These are phyloP conservation scores for Macquaria australasica DNA, from an alignment of 2,113 vertebrate genomes.

Conservation along the genomic window DNA sequence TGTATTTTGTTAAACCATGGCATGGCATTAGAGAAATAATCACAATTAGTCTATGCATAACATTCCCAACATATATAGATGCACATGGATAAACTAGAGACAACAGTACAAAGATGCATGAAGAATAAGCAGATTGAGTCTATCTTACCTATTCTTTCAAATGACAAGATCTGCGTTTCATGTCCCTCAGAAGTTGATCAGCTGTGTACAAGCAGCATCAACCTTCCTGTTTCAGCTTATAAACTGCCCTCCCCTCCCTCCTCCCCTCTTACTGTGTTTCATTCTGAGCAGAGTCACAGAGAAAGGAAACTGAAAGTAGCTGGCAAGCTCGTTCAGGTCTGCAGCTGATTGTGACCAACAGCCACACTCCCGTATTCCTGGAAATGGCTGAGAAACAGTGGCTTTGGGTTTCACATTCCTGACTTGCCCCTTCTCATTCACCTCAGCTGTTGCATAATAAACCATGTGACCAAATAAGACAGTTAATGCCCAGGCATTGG, in stretches of 20 bases:
- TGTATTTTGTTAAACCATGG: not conserved
- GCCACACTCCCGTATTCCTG: constrained; percentile 44
- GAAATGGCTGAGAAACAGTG: constrained; percentile 34
- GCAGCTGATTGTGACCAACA: not conserved
- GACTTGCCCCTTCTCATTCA: constrained; percentile 31
- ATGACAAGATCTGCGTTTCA: not conserved
- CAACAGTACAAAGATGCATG: not conserved
- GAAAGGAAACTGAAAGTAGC: constrained; percentile 79
- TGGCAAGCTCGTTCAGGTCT: not conserved
- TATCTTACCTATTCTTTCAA: constrained; percentile 50
- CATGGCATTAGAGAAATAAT: not conserved
- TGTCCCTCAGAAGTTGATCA: not conserved
- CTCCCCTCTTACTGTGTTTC: not conserved
- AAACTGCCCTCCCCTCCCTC: not conserved
- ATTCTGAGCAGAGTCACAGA: not conserved
- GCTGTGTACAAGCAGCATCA: not conserved
- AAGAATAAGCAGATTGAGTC: not conserved
- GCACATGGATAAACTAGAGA: not conserved
- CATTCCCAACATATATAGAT: not conserved
- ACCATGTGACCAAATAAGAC: constrained; percentile 36
- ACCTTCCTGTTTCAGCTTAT: constrained; percentile 19
- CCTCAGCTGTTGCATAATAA: not conserved
- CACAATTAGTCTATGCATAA: too few relatives aligned
- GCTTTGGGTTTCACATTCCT: constrained; percentile 77
- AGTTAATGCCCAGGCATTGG: not conserved